phyloP scores from a whole-genome alignment of 2,888 invertebrate species.

The Pseudococcus jackbeardsleyi region DNA sequence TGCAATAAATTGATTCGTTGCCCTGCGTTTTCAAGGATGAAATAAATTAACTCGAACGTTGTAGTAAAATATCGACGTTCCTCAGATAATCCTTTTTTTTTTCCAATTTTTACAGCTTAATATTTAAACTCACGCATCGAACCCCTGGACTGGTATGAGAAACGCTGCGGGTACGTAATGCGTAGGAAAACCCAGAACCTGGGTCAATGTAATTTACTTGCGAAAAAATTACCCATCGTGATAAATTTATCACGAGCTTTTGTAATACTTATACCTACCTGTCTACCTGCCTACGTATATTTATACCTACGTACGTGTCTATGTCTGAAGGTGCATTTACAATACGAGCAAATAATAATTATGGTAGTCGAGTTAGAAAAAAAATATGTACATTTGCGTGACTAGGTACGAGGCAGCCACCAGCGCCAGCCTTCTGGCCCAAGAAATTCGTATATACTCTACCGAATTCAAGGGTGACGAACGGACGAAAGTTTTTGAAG shows the following conservation, averaged over 20 bases:
- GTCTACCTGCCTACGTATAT: too few species aligned
- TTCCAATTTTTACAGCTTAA: background rate
- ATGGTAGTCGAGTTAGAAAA: background rate
- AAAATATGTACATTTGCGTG: background rate
- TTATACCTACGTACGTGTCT: background rate
- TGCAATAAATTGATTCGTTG: too few species aligned
- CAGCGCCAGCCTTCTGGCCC: background rate
- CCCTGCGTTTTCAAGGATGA: too few species aligned
- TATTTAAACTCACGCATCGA: background rate
- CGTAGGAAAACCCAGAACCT: background rate
- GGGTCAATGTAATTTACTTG: background rate
- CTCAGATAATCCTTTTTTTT: too few species aligned
- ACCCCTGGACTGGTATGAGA: background rate
- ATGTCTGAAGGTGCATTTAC: background rate
- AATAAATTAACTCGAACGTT: too few species aligned
- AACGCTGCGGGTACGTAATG: background rate
- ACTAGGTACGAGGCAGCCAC: background rate
- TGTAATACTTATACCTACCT: background rate
- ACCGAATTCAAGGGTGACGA: conserved; percentile 53
- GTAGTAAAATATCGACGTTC: too few species aligned
- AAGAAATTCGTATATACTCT: conserved; percentile 40
- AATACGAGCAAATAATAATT: background rate
- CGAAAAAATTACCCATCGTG: background rate
- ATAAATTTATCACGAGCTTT: background rate
- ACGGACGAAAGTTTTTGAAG: conserved; percentile 28